phyloP scores from a whole-genome alignment of 2,888 invertebrate species.

The Caenorhabditis sinica region DNA sequence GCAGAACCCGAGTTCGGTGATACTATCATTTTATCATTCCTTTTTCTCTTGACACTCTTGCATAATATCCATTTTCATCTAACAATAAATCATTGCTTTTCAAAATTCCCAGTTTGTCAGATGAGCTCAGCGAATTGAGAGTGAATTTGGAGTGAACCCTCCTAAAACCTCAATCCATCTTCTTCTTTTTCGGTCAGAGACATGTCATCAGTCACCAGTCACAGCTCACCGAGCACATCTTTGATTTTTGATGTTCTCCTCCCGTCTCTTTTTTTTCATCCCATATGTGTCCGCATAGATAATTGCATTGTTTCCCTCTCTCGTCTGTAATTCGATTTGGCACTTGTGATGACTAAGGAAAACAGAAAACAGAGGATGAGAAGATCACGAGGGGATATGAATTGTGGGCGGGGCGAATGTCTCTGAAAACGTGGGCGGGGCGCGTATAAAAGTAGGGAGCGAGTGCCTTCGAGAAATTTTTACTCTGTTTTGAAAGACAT shows the following conservation, averaged over 20 bases:
- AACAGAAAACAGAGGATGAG: background rate
- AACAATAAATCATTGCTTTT: no score
- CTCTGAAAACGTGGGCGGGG: background rate
- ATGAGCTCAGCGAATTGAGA: no score
- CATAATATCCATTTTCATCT: no score
- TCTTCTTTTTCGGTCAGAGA: slow-evolving; percentile 8
- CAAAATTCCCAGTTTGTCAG: no score
- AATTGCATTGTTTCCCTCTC: slow-evolving; percentile 42
- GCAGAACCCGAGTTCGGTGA: slow-evolving; percentile 11
- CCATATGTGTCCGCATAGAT: slow-evolving; percentile 18
- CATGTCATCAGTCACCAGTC: background rate
- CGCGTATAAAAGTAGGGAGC: background rate
- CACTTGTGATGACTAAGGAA: slow-evolving; percentile 20
- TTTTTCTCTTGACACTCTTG: background rate
- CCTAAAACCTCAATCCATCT: background rate
- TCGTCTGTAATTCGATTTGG: slow-evolving; percentile 25
- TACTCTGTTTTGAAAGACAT: background rate
- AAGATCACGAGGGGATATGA: slow-evolving; percentile 12
- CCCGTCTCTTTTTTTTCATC: background rate
- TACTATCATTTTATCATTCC: background rate
- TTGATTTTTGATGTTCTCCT: slow-evolving; percentile 24
- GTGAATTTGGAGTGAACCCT: no score
- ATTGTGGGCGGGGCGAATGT: background rate
- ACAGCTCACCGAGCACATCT: slow-evolving; percentile 27
- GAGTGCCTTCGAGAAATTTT: background rate